These are phyloP conservation scores for Iphiclides podalirius DNA, from an alignment of 2,888 invertebrate species.

Conservation along the genomic window DNA sequence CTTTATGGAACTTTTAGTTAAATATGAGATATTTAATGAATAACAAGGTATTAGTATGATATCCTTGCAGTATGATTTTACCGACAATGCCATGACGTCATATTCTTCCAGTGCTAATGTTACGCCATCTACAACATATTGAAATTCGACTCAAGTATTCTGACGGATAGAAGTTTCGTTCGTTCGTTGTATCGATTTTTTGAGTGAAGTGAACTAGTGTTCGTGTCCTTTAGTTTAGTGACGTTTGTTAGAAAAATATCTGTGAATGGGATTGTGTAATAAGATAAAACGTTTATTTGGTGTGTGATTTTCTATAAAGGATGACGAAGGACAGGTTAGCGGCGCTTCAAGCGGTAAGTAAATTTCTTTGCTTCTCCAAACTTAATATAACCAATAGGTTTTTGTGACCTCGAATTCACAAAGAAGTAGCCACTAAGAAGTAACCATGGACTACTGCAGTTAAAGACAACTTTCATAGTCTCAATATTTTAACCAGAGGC, in stretches of 20 bases:
- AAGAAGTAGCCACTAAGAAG: constrained; percentile 52
- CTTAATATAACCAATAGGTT: constrained; percentile 63
- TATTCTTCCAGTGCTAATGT: constrained; percentile 32
- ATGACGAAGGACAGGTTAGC: constrained; percentile 99
- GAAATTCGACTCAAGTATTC: constrained; percentile 52
- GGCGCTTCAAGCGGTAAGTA: constrained; percentile 95
- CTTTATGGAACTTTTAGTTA: neutral
- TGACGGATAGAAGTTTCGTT: constrained; percentile 81
- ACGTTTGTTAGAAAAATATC: constrained; percentile 85
- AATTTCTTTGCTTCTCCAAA: constrained; percentile 50
- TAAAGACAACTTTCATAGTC: neutral
- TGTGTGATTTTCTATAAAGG: constrained; percentile 83
- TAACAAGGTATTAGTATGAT: constrained; percentile 17
- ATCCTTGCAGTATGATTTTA: constrained; percentile 43
- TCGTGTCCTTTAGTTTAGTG: constrained; percentile 86
- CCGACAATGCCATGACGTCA: constrained; percentile 61
- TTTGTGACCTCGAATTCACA: constrained; percentile 67
- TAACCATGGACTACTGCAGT: constrained; percentile 11
- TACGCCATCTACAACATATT: constrained; percentile 61
- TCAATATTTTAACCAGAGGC: neutral
- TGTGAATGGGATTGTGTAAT: constrained; percentile 90
- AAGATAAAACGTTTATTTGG: constrained; percentile 83
- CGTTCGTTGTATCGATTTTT: constrained; percentile 90
- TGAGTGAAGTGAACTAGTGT: constrained; percentile 85
- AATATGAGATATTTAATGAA: neutral